A percentile compares a stretch with the other conserved stretches of the same genome.
phyloP scores from a whole-genome alignment of 1,140 invertebrate species.

The Drosophila paulistorum region DNA sequence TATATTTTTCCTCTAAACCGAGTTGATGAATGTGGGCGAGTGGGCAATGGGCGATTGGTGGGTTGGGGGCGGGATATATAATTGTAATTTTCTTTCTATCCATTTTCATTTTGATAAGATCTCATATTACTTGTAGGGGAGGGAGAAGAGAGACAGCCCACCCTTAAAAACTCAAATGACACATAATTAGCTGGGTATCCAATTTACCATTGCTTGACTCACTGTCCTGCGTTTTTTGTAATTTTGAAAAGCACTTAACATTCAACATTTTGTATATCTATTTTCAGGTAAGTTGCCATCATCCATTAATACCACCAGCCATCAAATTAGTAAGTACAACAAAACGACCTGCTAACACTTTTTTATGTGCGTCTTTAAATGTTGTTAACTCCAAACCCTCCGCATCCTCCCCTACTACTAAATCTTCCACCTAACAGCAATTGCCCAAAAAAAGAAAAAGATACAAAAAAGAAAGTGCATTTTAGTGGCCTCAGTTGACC shows the following conservation, averaged over 20 bases:
- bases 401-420: background rate
- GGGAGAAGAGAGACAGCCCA: background rate
- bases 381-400: conserved; percentile 35
- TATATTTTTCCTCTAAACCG: background rate
- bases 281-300: conserved; percentile 78
- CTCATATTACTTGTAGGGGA: conserved; percentile 1
- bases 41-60: no score
- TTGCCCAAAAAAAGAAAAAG: conserved; percentile 2
- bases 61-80: background rate
- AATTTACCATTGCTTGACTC: background rate
- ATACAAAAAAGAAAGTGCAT: conserved; percentile 61
- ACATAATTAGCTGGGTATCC: conserved; percentile 32
- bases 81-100: conserved; percentile 1
- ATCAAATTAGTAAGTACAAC: conserved; percentile 80
- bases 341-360: conserved; percentile 79
- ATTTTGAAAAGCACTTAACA: conserved; percentile 49
- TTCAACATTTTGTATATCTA: conserved; percentile 46
- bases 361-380: conserved; percentile 74
- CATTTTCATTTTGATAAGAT: background rate
- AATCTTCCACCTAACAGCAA: background rate
- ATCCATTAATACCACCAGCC: conserved; percentile 79
- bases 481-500: conserved; percentile 78
- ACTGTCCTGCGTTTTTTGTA: background rate
- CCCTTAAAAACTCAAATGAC: conserved; percentile 3
- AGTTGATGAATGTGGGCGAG: no score